phyloP scores from a whole-genome alignment of 2,888 invertebrate genomes.

The Drosophila aldrichi region DNA sequence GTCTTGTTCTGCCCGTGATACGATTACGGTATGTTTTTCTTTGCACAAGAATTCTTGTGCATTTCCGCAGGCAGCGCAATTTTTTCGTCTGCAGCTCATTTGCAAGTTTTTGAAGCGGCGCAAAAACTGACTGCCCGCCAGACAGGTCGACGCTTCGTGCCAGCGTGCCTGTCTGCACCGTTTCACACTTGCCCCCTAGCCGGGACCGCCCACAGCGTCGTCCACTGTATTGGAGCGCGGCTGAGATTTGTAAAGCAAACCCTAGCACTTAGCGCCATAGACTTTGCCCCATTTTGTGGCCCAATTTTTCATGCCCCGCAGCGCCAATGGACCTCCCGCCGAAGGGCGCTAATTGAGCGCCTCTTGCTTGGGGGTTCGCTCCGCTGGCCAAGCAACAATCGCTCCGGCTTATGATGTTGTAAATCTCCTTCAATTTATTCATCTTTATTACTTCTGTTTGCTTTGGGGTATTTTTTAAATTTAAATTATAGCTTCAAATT shows the following conservation, averaged over 20 bases:
- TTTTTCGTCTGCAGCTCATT: conserved; percentile 67
- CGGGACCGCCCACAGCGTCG: conserved; percentile 64
- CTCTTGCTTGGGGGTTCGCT: conserved; percentile 27
- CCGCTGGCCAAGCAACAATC: conserved; percentile 37
- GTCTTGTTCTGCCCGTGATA: conserved; percentile 55
- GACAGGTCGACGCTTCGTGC: conserved; percentile 75
- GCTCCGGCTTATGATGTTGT: conserved; percentile 41
- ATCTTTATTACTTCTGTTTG: conserved; percentile 45
- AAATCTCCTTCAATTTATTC: conserved; percentile 30
- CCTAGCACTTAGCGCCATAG: conserved; percentile 55
- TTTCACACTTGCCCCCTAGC: conserved; percentile 68
- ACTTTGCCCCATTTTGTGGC: conserved; percentile 44
- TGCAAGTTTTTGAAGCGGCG: conserved; percentile 62
- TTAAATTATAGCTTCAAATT: conserved; percentile 50
- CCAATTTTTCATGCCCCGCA: conserved; percentile 48
- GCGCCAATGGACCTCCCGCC: conserved; percentile 43
- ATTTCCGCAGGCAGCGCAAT: conserved; percentile 71
- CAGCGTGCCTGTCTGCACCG: conserved; percentile 68
- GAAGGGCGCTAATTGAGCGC: conserved; percentile 52
- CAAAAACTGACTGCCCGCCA: conserved; percentile 55
- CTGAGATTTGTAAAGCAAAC: conserved; percentile 59
- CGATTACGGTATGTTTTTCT: conserved; percentile 60
- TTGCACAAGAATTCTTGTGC: conserved; percentile 76
- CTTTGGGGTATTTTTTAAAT: conserved; percentile 4
- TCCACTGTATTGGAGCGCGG: conserved; percentile 37